Conservation (phyloP, 1,140 invertebrate species). For the Gonatopus flavifemur region DNA sequence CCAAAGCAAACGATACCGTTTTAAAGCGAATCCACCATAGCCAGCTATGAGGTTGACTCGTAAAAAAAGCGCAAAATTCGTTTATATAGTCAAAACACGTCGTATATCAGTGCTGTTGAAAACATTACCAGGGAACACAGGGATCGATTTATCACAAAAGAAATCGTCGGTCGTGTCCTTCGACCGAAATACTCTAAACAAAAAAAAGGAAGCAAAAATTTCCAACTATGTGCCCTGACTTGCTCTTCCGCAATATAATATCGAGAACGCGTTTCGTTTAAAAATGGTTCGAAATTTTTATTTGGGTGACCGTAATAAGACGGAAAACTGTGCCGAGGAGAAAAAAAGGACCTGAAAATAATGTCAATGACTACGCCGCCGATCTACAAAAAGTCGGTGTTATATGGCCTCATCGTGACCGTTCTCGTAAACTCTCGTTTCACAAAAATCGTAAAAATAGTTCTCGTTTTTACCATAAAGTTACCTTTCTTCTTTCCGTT, state of each 20-base stretch:
- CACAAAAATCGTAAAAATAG: constrained; percentile 48
- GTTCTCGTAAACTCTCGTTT: constrained; percentile 36
- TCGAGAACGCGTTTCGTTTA: constrained; percentile 37
- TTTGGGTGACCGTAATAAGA: constrained; percentile 55
- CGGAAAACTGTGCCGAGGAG: constrained; percentile 45
- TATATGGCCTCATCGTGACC: constrained; percentile 8
- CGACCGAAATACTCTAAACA: too few species aligned
- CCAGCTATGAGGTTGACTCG: too few species aligned
- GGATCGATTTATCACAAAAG: too few species aligned
- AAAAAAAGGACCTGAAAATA: constrained; percentile 44
- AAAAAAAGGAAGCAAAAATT: neutral
- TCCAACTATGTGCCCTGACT: neutral
- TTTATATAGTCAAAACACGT: too few species aligned
- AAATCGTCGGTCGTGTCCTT: too few species aligned
- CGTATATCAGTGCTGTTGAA: too few species aligned
- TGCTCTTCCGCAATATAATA: constrained; percentile 42
- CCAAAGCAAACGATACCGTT: too few species aligned
- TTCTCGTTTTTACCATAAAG: constrained; percentile 42
- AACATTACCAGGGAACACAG: too few species aligned
- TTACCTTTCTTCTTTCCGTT: too few species aligned
- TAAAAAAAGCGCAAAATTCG: too few species aligned
- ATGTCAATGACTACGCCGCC: constrained; percentile 14
- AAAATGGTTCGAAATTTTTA: constrained; percentile 45
- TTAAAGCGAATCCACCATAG: too few species aligned
- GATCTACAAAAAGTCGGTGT: constrained; percentile 43